Percentiles rank a stretch among this genome's conserved stretches.
Evolutionary conservation across 2,797 vertebrate genomes (phyloP).

Genomic region (Neosalanx taihuensis): DNA sequence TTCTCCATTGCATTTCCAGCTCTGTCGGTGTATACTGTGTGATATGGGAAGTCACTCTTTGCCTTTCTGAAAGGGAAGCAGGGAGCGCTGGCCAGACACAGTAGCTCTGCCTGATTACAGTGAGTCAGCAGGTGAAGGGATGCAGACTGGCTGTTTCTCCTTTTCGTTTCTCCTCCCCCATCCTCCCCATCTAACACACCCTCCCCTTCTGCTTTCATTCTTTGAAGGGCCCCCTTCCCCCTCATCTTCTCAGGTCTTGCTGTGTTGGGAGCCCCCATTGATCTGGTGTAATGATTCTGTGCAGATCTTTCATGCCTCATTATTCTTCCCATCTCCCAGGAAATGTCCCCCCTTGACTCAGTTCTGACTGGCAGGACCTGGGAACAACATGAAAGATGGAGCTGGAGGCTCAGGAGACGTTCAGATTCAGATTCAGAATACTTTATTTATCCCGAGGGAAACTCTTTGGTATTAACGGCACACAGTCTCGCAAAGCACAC

Average conservation of each 20-base stretch:
- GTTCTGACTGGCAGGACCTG: conserved; percentile 4
- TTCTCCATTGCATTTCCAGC: conserved; percentile 33
- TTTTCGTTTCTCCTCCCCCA: conserved; percentile 41
- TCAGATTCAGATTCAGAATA: not conserved
- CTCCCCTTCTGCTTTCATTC: conserved; percentile 17
- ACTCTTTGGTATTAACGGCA: too few species aligned
- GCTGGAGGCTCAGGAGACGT: not conserved
- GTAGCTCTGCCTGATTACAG: conserved; percentile 56
- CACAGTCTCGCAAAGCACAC: too few species aligned
- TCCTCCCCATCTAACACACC: conserved; percentile 21
- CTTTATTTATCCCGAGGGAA: too few species aligned
- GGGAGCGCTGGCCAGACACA: conserved; percentile 37
- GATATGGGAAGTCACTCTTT: conserved; percentile 47
- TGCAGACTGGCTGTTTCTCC: conserved; percentile 19
- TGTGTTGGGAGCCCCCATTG: conserved; percentile 51
- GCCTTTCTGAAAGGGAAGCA: conserved; percentile 63
- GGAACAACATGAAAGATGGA: not conserved
- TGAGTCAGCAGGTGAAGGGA: conserved; percentile 72
- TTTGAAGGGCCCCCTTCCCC: conserved; percentile 16
- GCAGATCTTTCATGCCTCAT: conserved; percentile 17
- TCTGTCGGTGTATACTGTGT: conserved; percentile 27
- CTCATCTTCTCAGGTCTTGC: conserved; percentile 39
- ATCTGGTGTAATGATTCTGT: conserved; percentile 44
- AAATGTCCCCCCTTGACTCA: not conserved
- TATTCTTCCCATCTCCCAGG: not conserved